Evolutionary conservation across 2,888 invertebrate genomes (phyloP), one percentile per base, ranked within the genome.

Genomic region (Lamproptera curius): DNA sequence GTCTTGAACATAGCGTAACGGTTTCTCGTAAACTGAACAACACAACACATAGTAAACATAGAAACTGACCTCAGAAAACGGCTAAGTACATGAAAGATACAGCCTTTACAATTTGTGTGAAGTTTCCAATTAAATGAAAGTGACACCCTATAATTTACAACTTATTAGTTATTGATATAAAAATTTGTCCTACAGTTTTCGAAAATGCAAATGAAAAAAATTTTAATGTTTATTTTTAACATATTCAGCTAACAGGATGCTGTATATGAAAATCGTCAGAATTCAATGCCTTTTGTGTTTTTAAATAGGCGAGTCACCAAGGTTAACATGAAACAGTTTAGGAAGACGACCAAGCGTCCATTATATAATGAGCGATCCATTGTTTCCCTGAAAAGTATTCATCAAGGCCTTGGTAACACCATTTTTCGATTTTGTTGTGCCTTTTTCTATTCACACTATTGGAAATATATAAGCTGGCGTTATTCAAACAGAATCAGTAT

Each of bases 321-420:
- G 47, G 47, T 38, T 41, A 17, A 31, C 16, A 20, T 36, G 38
- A 34, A 41, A 46, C 36, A 36, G 36, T 41, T 42, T 45, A 33
- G 17, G 36, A 31, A 47, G 33, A 47, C 16, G 16, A 23, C 20
- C 33, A 31, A 33, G 42, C 55, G 55, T 57, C 63, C 43, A 55
- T 57, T 56, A 62, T 58, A 56, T 55, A 77, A 82, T 76, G 80
- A 74, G 69, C 58, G 84, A 83, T 86, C 84, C 80, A 81, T 86
- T 86, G 85, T 86, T 70, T 68, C 54, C 51, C 31, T 58, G 61
- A 61, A 56, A 66, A 64, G 72, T 66, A 74, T 80, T 79, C 69
- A 68, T 56, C 48, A 56, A 63, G 67, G 54, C 78, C 82, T 83
- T 82, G 79, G 62, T 63, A 67, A 61, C 62, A 68, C 65, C 66